phyloP scores from a whole-genome alignment of 2,797 vertebrate genomes.

The Premnoplex brunnescens region DNA sequence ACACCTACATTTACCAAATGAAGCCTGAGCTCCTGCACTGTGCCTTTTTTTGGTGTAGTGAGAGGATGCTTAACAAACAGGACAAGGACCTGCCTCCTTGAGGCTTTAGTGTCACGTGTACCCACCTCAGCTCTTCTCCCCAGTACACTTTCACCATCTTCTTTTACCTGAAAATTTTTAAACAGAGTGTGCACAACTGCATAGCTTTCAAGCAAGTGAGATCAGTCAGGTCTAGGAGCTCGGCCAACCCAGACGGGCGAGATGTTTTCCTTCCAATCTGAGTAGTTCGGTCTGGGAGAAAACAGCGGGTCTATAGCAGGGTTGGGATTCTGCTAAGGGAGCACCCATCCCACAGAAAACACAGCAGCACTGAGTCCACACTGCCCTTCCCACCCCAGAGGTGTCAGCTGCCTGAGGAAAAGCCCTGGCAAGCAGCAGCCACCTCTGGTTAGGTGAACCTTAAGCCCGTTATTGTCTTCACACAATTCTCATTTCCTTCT shows the following conservation, averaged over 20 bases:
- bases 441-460: not conserved
- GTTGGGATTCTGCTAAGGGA: slow-evolving; percentile 19
- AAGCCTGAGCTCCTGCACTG: not conserved
- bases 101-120: not conserved
- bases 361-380: not conserved
- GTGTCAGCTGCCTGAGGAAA: not conserved
- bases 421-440: not conserved
- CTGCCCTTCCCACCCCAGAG: not conserved
- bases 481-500: slow-evolving; percentile 1
- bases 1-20: not conserved
- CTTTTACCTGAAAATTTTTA: slow-evolving; percentile 60
- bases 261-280: slow-evolving; percentile 26
- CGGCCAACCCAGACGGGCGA: not conserved
- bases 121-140: slow-evolving; percentile 63
- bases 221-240: slow-evolving; percentile 37
- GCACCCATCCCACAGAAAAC: not conserved
- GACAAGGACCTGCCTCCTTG: slow-evolving; percentile 8
- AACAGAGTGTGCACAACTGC: slow-evolving; percentile 63
- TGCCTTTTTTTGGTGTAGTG: not conserved
- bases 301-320: slow-evolving; percentile 10
- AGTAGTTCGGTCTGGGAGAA: slow-evolving; percentile 40
- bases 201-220: slow-evolving; percentile 62
- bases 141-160: slow-evolving; percentile 67
- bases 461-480: not conserved
- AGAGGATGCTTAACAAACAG: not conserved